phyloP scores from a whole-genome alignment of 2,888 invertebrate genomes.

The Drosophila macrospina region DNA sequence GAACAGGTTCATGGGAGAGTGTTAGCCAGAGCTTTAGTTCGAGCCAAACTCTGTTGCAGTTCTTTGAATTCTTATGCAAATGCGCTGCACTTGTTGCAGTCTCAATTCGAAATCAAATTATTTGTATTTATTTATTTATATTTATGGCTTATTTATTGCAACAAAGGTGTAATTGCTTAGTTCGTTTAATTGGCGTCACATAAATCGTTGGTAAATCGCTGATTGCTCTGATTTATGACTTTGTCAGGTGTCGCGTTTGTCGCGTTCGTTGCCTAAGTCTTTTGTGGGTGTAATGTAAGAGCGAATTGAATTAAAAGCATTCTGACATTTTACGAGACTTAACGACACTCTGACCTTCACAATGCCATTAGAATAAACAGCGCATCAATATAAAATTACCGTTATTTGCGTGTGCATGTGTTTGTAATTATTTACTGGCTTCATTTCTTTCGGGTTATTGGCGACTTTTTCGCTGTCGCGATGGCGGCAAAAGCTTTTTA shows the following conservation, averaged over 20 bases:
- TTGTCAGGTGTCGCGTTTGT: slow-evolving; percentile 53
- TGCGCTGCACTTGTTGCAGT: slow-evolving; percentile 58
- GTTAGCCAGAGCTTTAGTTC: slow-evolving; percentile 7
- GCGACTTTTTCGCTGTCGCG: slow-evolving; percentile 13
- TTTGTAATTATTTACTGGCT: slow-evolving; percentile 7
- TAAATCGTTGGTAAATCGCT: slow-evolving; percentile 55
- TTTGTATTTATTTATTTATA: slow-evolving; percentile 19
- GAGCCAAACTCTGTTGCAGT: slow-evolving; percentile 33
- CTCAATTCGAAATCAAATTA: slow-evolving; percentile 10
- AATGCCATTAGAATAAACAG: slow-evolving; percentile 54
- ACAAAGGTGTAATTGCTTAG: slow-evolving; percentile 54
- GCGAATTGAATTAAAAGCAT: slow-evolving; percentile 37
- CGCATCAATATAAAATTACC: slow-evolving; percentile 49
- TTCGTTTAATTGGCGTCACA: slow-evolving; percentile 73
- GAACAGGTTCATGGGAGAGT: slow-evolving; percentile 53
- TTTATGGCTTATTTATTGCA: slow-evolving; percentile 37
- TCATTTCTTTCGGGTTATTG: slow-evolving; percentile 26
- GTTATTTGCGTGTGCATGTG: slow-evolving; percentile 37
- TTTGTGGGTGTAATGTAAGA: slow-evolving; percentile 51
- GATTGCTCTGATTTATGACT: slow-evolving; percentile 59
- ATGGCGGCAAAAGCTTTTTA: slow-evolving; percentile 61
- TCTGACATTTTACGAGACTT: slow-evolving; percentile 61
- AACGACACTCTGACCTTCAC: slow-evolving; percentile 62
- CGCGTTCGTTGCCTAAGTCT: slow-evolving; percentile 58
- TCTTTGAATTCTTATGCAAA: slow-evolving; percentile 61